A percentile compares a stretch with the other conserved stretches of the same genome.
phyloP scores from a whole-genome alignment of 2,888 invertebrate genomes.

The Dastarcus helophoroides region DNA sequence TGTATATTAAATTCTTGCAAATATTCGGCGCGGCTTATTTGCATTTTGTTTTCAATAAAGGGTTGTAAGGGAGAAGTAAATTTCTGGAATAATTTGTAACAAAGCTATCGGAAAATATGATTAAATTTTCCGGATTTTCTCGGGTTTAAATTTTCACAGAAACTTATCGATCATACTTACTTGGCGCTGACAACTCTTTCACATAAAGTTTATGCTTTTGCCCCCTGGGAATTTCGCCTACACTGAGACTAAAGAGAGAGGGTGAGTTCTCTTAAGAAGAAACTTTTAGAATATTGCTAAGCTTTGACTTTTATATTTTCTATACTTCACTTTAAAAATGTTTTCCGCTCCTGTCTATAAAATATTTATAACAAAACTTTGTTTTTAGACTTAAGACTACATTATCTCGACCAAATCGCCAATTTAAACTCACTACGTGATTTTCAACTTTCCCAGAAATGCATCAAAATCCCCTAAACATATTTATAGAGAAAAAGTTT shows the following conservation, averaged over 20 bases:
- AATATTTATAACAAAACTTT: too few species aligned
- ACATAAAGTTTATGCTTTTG: slow-evolving; percentile 31
- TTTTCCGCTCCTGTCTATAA: too few species aligned
- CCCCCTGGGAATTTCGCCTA: slow-evolving; percentile 32
- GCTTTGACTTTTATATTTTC: slow-evolving; percentile 32
- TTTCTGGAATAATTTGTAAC: slow-evolving; percentile 20
- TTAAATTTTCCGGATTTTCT: slow-evolving; percentile 26
- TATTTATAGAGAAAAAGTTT: too few species aligned
- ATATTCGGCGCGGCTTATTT: too few species aligned
- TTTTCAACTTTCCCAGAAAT: too few species aligned
- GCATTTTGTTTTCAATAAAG: slow-evolving; percentile 3
- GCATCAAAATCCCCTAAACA: too few species aligned
- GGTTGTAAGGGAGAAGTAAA: slow-evolving; percentile 10
- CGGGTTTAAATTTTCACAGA: slow-evolving; percentile 18
- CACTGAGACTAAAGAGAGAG: too few species aligned
- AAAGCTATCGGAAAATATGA: slow-evolving; percentile 24
- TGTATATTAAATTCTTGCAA: too few species aligned
- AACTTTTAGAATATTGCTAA: slow-evolving; percentile 31
- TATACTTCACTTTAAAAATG: slow-evolving; percentile 24
- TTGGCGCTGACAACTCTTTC: slow-evolving; percentile 36
- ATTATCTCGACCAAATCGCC: too few species aligned
- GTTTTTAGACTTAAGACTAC: too few species aligned
- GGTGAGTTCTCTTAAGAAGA: slow-evolving; percentile 31
- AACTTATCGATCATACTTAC: slow-evolving; percentile 31
- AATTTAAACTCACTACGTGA: too few species aligned